Conservation (phyloP, 2,888 invertebrate genomes). For the Oscheius sp. region DNA sequence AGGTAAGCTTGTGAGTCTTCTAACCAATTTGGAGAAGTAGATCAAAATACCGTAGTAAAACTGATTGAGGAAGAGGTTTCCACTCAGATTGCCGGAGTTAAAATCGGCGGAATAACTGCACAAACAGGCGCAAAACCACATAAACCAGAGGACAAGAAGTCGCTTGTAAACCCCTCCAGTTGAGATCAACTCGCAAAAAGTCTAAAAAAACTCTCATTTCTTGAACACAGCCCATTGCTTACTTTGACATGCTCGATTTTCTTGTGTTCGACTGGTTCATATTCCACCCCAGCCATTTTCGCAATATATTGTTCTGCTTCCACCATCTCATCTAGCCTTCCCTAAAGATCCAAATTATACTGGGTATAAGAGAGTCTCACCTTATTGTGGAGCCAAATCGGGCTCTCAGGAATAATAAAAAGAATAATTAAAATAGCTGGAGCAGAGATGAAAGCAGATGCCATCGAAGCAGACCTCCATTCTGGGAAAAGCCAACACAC, state of each 20-base stretch:
- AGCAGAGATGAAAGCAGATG: conserved; percentile 56
- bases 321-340: conserved; percentile 57
- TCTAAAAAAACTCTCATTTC: conserved; percentile 34
- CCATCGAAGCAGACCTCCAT: conserved; percentile 62
- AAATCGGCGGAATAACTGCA: conserved; percentile 68
- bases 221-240: neutral
- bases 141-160: conserved; percentile 66
- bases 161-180: conserved; percentile 56
- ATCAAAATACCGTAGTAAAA: conserved; percentile 66
- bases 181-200: conserved; percentile 51
- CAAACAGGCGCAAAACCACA: conserved; percentile 57
- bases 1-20: neutral
- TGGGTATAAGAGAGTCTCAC: no score
- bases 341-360: conserved; percentile 47
- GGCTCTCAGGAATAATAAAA: conserved; percentile 68
- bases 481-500: conserved; percentile 61
- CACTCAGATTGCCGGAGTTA: conserved; percentile 63
- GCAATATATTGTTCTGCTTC: conserved; percentile 62
- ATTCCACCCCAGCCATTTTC: conserved; percentile 59
- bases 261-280: conserved; percentile 53
- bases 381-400: conserved; percentile 68
- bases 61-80: conserved; percentile 67
- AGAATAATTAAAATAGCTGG: conserved; percentile 64
- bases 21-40: conserved; percentile 66
- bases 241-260: conserved; percentile 58